A percentile compares a stretch with the other conserved stretches of the same genome.
phyloP scores from a whole-genome alignment of 1,140 invertebrate genomes.

The Chrysoperla carnea region DNA sequence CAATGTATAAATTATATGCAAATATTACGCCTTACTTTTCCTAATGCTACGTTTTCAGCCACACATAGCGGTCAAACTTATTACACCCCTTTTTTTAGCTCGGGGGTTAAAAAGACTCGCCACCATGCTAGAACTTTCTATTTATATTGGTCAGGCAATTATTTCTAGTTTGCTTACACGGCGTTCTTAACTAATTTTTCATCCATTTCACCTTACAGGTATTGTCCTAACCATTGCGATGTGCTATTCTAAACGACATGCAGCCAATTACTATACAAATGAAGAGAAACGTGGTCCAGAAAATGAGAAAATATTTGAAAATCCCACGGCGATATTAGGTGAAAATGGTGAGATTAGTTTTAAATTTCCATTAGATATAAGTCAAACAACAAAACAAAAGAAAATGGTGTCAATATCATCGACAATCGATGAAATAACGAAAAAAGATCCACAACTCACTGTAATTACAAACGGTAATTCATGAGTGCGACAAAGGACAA shows the following conservation, averaged over 20 bases:
- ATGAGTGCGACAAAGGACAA: background rate
- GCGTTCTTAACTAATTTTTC: no score
- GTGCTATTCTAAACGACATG: conserved; percentile 38
- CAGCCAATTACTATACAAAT: conserved; percentile 53
- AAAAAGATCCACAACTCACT: conserved; percentile 9
- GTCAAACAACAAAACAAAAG: conserved; percentile 8
- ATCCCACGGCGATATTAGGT: conserved; percentile 15
- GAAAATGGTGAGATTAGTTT: conserved; percentile 21
- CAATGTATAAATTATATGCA: no score
- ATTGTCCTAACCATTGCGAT: conserved; percentile 28
- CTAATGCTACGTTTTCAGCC: no score
- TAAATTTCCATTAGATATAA: conserved; percentile 22
- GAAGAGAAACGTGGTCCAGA: conserved; percentile 37
- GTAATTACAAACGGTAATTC: background rate
- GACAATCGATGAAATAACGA: conserved; percentile 19
- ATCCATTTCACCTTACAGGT: conserved; percentile 18
- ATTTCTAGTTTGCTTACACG: no score
- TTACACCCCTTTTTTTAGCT: no score
- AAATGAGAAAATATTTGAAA: conserved; percentile 24
- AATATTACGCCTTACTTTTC: no score
- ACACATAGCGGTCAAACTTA: no score
- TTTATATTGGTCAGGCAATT: no score
- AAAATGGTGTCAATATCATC: conserved; percentile 16
- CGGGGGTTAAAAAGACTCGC: no score
- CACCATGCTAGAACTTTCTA: no score